phyloP scores from a whole-genome alignment of 2,888 invertebrate genomes.

The Hydropsyche betteni region DNA sequence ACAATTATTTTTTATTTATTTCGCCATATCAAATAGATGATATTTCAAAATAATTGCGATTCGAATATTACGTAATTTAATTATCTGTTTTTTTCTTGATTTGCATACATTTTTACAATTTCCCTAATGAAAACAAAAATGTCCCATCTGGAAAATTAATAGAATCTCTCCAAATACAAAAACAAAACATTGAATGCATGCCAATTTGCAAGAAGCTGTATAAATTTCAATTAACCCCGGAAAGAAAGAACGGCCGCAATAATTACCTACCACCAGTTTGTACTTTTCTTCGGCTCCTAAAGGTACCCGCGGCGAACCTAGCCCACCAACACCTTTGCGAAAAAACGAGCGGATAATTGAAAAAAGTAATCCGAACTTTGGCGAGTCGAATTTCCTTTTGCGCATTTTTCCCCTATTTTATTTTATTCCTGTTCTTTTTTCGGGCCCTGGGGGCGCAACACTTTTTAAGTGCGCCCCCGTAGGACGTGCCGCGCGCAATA shows the following conservation, averaged over 20 bases:
- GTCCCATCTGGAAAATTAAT: neutral
- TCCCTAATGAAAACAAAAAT: too few species aligned
- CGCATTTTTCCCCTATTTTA: neutral
- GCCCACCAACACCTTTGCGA: neutral
- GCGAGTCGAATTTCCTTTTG: neutral
- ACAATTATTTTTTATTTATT: neutral
- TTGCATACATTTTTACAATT: too few species aligned
- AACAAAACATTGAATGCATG: neutral
- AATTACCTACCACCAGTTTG: too few species aligned
- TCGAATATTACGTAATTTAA: too few species aligned
- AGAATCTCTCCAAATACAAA: constrained; percentile 17
- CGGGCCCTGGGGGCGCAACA: neutral
- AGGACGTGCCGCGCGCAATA: constrained; percentile 11
- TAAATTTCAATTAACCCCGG: constrained; percentile 36
- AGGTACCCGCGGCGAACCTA: neutral
- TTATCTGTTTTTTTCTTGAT: too few species aligned
- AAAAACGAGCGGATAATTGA: constrained; percentile 16
- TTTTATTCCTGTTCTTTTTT: neutral
- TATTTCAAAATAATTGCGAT: too few species aligned
- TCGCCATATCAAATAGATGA: too few species aligned
- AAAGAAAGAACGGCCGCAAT: too few species aligned
- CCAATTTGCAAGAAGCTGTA: constrained; percentile 37
- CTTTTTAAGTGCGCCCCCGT: constrained; percentile 6
- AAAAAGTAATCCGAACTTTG: constrained; percentile 6
- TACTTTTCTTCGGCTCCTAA: too few species aligned